Evolutionary conservation across 1,140 invertebrate genomes (phyloP), one percentile per base, ranked within the genome.

Genomic region (Melipona quadrifasciata): DNA sequence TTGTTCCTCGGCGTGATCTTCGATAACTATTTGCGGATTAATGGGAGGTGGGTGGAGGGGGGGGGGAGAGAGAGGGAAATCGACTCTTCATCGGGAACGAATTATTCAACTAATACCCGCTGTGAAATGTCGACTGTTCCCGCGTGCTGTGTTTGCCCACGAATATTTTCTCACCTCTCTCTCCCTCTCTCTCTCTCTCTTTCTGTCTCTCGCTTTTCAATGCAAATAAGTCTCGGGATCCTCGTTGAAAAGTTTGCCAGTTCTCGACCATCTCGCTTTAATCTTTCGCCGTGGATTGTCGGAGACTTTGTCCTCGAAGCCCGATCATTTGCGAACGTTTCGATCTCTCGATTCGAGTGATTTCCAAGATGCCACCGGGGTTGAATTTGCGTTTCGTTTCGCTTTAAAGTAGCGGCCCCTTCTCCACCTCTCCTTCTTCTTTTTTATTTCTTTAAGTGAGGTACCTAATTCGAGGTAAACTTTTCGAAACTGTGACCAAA

Each of bases 11-110:
- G 19, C 55, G 34, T 24, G 53, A 80, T 80, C 55, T 73, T 81
- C 79, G 39, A 81, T 73, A 73, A 64, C 68, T 81, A 81, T 81
- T 74, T 53, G 55, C 58, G 80, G 70, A 81, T 81, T 74, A 81
- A 77, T 53, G 27, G 47, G 8, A 8, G 39, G 0, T 53, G 27
- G 47, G 8, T 0, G 39, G 0, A 47, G 39, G 39, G 39, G 39
- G 0, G 8, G 39, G 8, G 39, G 39, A 39, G 39, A 6, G 71
- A 19, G 10, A 8, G n/a, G 79, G 31, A 31, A 73, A 51, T 64
- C 80, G 55, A 53, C 68, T 65, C 57, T 64, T 74, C 80, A 64
- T 74, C 8, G 80, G 47, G 21, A n/a, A n/a, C 14, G 70, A 71
- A 51, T 81, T 81, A 81, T 51, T 21, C 39, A 17, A 21, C 19